Percentiles rank a stretch among this genome's conserved stretches.
phyloP scores from a whole-genome alignment of 2,797 vertebrate species.

The Sebastes nivosus region DNA sequence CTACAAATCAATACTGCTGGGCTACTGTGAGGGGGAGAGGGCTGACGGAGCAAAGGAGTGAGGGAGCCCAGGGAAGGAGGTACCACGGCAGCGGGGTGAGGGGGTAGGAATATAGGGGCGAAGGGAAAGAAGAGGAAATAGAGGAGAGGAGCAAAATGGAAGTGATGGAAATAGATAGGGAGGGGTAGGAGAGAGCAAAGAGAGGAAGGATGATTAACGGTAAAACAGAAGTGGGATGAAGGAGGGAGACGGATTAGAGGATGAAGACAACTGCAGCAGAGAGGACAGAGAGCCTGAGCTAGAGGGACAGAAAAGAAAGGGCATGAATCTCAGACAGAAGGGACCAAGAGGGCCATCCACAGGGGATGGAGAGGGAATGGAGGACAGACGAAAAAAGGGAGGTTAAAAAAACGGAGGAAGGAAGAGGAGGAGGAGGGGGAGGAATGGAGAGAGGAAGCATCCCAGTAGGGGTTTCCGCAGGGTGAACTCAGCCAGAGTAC shows the following conservation, averaged over 20 bases:
- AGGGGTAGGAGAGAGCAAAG: slow-evolving; percentile 7
- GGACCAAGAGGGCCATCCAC: neutral
- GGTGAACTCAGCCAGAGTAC: slow-evolving; percentile 54
- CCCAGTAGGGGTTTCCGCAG: slow-evolving; percentile 54
- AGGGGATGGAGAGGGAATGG: neutral
- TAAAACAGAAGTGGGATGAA: slow-evolving; percentile 6
- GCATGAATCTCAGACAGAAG: neutral
- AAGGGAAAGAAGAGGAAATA: neutral
- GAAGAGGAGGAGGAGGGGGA: neutral
- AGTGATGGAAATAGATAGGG: slow-evolving; percentile 10
- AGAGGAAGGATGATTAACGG: slow-evolving; percentile 17
- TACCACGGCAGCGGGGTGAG: neutral
- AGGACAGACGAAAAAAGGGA: neutral
- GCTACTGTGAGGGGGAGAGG: slow-evolving; percentile 7
- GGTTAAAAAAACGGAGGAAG: slow-evolving; percentile 12
- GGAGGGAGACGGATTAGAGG: neutral
- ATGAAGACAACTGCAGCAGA: slow-evolving; percentile 26
- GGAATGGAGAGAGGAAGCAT: slow-evolving; percentile 31
- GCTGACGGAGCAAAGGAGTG: neutral
- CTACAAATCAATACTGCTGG: slow-evolving; percentile 40
- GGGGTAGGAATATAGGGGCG: neutral
- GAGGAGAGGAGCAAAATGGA: slow-evolving; percentile 17
- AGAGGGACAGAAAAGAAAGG: neutral
- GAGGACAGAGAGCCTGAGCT: neutral
- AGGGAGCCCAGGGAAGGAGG: neutral